phyloP scores from a whole-genome alignment of 2,113 vertebrate species.

The Xenopus tropicalis region DNA sequence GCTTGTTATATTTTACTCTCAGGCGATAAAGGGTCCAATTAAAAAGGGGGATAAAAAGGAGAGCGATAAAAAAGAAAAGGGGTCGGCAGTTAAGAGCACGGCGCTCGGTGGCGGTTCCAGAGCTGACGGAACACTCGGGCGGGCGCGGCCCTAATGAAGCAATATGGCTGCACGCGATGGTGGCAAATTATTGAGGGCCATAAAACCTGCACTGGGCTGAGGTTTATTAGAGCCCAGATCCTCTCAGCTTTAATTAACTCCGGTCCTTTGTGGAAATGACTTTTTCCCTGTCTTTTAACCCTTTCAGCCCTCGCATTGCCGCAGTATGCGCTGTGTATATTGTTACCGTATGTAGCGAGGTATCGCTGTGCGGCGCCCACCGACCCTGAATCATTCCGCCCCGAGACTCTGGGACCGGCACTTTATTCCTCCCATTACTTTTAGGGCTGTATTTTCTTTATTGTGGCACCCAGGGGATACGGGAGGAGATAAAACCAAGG shows the following conservation, averaged over 20 bases:
- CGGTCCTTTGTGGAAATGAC: conserved; percentile 8
- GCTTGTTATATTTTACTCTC: conserved; percentile 15
- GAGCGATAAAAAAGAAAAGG: conserved; percentile 25
- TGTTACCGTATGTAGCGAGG: too few species aligned
- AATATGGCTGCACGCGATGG: background rate
- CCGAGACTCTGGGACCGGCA: too few species aligned
- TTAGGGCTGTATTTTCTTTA: too few species aligned
- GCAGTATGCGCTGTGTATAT: too few species aligned
- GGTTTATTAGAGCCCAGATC: conserved; percentile 24
- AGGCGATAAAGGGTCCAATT: conserved; percentile 33
- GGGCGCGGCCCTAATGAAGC: conserved; percentile 22
- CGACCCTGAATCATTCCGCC: too few species aligned
- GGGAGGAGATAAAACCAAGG: too few species aligned
- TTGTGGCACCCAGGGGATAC: too few species aligned
- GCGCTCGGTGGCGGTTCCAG: background rate
- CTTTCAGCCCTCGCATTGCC: background rate
- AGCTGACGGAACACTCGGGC: background rate
- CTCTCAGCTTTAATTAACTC: conserved; percentile 37
- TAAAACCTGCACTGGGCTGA: conserved; percentile 20
- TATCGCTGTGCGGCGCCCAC: too few species aligned
- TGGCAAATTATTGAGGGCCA: conserved; percentile 21
- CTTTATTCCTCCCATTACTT: too few species aligned
- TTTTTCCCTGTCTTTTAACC: background rate
- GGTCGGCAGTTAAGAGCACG: conserved; percentile 20
- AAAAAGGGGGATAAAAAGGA: conserved; percentile 19